A percentile compares a stretch with the other conserved stretches of the same genome.
These are phyloP conservation scores for Apis dorsata DNA, from an alignment of 1,140 invertebrate species.

Conservation along the genomic window DNA sequence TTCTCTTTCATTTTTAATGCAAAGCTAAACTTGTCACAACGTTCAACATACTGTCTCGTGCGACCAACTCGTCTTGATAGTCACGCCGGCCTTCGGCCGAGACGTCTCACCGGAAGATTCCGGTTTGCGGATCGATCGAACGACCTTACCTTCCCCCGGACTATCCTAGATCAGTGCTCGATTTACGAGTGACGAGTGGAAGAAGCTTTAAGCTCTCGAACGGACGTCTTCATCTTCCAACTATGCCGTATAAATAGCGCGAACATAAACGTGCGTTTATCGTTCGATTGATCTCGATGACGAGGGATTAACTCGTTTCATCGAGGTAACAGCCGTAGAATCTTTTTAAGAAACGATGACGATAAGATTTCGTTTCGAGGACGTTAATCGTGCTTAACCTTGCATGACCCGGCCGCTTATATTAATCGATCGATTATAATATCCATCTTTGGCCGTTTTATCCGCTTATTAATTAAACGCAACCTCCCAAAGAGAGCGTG, in stretches of 20 bases:
- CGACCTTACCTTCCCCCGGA: constrained; percentile 1
- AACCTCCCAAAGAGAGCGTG: too few relatives aligned
- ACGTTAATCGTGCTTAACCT: neutral
- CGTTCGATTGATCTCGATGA: neutral
- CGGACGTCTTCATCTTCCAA: too few relatives aligned
- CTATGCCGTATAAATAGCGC: too few relatives aligned
- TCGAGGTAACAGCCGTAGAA: neutral
- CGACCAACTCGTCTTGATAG: neutral
- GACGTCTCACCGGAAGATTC: constrained; percentile 34
- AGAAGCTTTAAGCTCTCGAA: neutral
- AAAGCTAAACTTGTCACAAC: neutral
- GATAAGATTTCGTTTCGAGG: neutral
- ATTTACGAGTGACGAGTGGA: neutral
- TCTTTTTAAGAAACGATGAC: neutral
- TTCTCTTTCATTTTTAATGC: constrained; percentile 21
- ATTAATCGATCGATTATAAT: neutral
- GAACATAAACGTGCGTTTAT: neutral
- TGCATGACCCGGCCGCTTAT: too few relatives aligned
- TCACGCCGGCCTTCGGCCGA: constrained; percentile 12
- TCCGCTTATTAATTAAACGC: too few relatives aligned
- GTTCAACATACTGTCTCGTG: constrained; percentile 6
- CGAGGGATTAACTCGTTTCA: neutral
- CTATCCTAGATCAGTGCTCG: constrained; percentile 39
- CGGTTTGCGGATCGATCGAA: constrained; percentile 25
- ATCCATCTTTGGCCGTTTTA: too few relatives aligned